phyloP scores from a whole-genome alignment of 2,113 vertebrate genomes.

The Halichoerus grypus region DNA sequence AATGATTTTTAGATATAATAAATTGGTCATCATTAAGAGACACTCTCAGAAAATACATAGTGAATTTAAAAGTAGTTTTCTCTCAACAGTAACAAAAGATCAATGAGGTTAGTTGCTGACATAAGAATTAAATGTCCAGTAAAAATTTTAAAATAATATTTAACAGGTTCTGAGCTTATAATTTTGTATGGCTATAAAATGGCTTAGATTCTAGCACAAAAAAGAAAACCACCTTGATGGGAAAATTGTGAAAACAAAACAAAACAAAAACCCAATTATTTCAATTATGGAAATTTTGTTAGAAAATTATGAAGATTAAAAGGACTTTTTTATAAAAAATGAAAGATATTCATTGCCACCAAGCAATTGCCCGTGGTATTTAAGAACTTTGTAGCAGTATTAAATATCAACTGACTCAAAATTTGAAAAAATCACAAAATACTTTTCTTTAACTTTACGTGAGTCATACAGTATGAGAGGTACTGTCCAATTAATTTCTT shows the following conservation, averaged over 20 bases:
- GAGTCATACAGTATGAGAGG: background rate
- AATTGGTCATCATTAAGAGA: background rate
- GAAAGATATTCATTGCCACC: background rate
- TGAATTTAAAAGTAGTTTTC: constrained; percentile 35
- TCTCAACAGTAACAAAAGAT: background rate
- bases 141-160: background rate
- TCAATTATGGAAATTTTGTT: background rate
- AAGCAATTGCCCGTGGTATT: background rate
- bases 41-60: background rate
- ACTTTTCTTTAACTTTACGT: background rate
- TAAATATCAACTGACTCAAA: background rate
- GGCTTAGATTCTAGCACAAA: background rate
- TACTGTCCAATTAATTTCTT: background rate
- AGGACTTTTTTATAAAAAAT: background rate
- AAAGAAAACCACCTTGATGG: background rate
- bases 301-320: background rate
- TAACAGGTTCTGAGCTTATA: background rate
- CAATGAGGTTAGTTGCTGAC: background rate
- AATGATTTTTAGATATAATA: constrained; percentile 1
- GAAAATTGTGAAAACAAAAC: background rate
- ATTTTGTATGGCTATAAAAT: background rate
- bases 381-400: background rate
- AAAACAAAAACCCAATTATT: background rate
- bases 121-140: background rate
- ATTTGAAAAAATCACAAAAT: background rate